Evolutionary conservation across 92 coral and sea anemone genomes (phyloP), one percentile per base, ranked within the genome.

Genomic region (Umimayanthus kanabou): DNA sequence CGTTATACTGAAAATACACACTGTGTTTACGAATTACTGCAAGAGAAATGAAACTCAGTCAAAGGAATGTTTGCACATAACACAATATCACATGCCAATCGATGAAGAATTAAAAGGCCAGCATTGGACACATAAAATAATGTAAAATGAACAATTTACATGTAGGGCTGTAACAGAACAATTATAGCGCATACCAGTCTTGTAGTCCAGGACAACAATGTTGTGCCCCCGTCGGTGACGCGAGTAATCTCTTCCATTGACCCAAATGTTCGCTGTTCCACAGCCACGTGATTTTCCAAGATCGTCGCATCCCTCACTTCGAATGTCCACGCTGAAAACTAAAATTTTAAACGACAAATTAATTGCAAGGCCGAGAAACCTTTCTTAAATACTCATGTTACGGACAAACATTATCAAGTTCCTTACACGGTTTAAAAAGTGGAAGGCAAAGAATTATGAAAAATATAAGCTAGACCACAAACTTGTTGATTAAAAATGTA

Each of bases 271-370:
- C 33, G 91, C 88, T 15, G 39, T 78, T 40, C 91, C 91, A 83
- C 88, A 76, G 25, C 77, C 65, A 14, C 70, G 53, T 25, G 85
- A 76, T 47, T 80, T 85, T 10, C 91, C 91, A 16, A 18, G 80
- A 78, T 89, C 91, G 78, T 84, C 79, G 57, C 88, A 84, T 40
- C 91, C 91, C 61, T 89, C 91, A 61, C 91, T 89, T 15, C 85
- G 85, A 23, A 81, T 39, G 33, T 81, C 61, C 73, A 81, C 85
- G 16, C 75, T 75, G 85, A 65, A 81, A 23, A 81, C 85, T 81
- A 47, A 23, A 65, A 40, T 13, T 71, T 28, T 33, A 71, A 33
- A 13, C 58, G 39, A 33, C 76, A 71, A 71, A 29, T 28, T 26
- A 71, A 28, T 71, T 71, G 76, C 37, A 71, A 71, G 58, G 20